phyloP scores from a whole-genome alignment of 64 coral and sea anemone genomes.

The Anthopleura sola region DNA sequence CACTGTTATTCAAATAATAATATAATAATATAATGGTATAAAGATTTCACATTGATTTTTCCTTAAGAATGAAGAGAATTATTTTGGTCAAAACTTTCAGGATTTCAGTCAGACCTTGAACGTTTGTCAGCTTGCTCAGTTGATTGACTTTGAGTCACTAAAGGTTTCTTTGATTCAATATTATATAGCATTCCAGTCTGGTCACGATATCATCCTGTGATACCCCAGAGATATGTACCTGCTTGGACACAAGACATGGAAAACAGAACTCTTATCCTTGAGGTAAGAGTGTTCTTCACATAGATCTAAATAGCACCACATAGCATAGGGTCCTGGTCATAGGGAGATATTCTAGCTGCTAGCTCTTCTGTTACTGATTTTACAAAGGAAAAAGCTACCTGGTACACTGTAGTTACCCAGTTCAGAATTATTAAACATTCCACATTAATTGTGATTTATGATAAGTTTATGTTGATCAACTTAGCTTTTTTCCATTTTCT shows the following conservation, averaged over 20 bases:
- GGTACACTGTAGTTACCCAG: no score
- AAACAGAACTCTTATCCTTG: slow-evolving; percentile 90
- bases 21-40: neutral
- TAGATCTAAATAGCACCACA: no score
- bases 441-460: no score
- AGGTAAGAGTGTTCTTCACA: slow-evolving; percentile 33
- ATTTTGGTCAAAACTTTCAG: neutral
- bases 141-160: neutral
- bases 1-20: neutral
- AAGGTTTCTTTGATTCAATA: neutral
- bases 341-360: no score
- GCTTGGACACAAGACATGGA: slow-evolving; percentile 97
- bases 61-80: neutral
- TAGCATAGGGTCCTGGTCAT: no score
- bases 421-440: no score
- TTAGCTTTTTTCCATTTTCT: neutral
- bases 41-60: neutral
- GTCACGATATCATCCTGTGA: slow-evolving; percentile 93
- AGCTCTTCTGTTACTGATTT: no score
- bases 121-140: neutral
- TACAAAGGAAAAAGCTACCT: no score
- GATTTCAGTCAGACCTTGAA: neutral
- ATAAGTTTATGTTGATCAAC: no score
- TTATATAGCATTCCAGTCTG: slow-evolving; percentile 87
- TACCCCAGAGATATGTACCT: slow-evolving; percentile 90